Evolutionary conservation across 2,888 invertebrate species (phyloP).

Genomic region (Drosophila pegasa): DNA sequence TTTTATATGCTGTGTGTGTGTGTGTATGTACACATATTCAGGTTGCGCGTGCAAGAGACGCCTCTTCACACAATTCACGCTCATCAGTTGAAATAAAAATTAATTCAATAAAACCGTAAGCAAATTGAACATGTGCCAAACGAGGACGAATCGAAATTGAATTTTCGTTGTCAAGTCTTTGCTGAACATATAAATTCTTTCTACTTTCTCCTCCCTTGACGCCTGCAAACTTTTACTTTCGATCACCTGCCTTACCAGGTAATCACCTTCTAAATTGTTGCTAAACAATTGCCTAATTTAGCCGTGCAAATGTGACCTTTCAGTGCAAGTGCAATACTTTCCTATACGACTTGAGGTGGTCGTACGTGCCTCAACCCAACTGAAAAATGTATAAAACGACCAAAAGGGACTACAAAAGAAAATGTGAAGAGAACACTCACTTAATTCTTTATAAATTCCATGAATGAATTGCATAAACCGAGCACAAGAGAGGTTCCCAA

Average conservation of each 20-base stretch:
- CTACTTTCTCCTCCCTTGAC: neutral
- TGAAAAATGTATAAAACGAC: neutral
- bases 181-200: conserved; percentile 9
- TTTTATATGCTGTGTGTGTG: neutral
- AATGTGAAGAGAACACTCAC: neutral
- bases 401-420: conserved; percentile 1
- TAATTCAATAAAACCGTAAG: conserved; percentile 65
- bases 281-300: conserved; percentile 16
- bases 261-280: conserved; percentile 18
- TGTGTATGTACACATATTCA: conserved; percentile 12
- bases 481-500: neutral
- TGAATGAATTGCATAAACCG: conserved; percentile 32
- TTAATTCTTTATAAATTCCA: neutral
- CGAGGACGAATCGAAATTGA: conserved; percentile 9
- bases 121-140: conserved; percentile 53
- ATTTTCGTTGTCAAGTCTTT: conserved; percentile 26
- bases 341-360: neutral
- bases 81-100: conserved; percentile 47
- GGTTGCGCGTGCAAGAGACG: conserved; percentile 33
- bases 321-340: neutral
- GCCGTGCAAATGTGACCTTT: neutral
- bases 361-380: neutral
- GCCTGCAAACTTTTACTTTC: conserved; percentile 48
- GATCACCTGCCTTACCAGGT: conserved; percentile 6
- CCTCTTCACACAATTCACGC: conserved; percentile 11